These are phyloP conservation scores for Schizothorax lantsangensis DNA, from an alignment of 2,797 vertebrate species.

Conservation along the genomic window DNA sequence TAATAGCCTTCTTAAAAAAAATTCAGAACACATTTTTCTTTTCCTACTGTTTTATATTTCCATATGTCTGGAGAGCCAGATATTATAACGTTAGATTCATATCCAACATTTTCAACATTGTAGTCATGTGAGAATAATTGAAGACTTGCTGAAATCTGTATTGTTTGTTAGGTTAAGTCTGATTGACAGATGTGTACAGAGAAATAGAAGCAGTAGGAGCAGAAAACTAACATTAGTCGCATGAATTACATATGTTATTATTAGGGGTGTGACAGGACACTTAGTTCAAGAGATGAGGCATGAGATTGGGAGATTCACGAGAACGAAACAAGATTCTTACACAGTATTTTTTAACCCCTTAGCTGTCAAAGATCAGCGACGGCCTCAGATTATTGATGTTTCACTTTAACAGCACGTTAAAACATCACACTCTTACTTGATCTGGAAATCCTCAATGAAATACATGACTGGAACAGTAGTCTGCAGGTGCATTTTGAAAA, in stretches of 20 bases:
- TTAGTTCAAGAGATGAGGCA: background rate
- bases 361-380: too few species aligned
- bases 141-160: background rate
- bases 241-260: background rate
- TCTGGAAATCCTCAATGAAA: background rate
- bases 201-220: background rate
- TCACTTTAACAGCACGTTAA: too few species aligned
- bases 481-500: too few species aligned
- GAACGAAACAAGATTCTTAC: background rate
- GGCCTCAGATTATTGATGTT: too few species aligned
- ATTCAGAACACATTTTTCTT: background rate
- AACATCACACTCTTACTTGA: too few species aligned
- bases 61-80: background rate
- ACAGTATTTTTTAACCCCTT: background rate
- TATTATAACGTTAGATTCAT: background rate
- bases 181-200: background rate
- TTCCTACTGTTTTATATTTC: background rate
- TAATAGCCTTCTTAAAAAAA: background rate
- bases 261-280: background rate
- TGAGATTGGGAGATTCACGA: background rate
- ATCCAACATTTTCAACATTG: background rate
- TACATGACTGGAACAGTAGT: too few species aligned
- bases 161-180: background rate
- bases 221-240: background rate
- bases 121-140: background rate